These are phyloP conservation scores for Tokudaia tokunoshimensis DNA, from an alignment of 2,797 vertebrate genomes.

Conservation along the genomic window DNA sequence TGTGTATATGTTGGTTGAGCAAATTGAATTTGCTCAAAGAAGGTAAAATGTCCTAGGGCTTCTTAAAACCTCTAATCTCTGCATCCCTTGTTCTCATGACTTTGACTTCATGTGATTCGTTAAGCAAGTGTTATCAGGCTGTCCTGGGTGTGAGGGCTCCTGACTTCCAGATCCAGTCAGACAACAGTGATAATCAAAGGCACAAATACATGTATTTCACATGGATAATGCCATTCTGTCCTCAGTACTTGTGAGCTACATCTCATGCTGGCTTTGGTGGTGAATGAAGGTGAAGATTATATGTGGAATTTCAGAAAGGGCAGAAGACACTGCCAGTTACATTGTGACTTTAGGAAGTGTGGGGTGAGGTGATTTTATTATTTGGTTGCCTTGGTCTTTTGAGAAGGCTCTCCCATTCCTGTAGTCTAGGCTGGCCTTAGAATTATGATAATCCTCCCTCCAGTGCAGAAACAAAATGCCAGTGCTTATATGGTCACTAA, in stretches of 20 bases:
- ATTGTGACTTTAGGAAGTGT: background rate
- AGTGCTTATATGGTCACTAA: background rate
- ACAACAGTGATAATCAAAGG: too few species aligned
- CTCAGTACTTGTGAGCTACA: background rate
- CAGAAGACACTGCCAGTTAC: background rate
- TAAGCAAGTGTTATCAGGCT: too few species aligned
- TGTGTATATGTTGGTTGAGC: background rate
- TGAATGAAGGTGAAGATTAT: background rate
- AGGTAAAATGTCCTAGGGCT: background rate
- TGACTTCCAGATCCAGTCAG: background rate
- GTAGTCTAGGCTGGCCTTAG: background rate
- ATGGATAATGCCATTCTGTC: rapidly evolving
- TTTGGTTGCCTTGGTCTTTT: background rate
- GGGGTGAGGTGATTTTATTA: background rate
- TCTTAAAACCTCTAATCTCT: too few species aligned
- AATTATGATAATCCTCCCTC: background rate
- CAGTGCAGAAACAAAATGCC: background rate
- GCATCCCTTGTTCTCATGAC: background rate
- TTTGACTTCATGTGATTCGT: rapidly evolving
- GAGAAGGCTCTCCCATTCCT: background rate
- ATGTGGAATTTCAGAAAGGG: background rate
- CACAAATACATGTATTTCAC: rapidly evolving
- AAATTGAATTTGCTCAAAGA: background rate
- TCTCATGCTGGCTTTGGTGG: background rate
- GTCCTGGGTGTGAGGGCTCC: rapidly evolving